These are phyloP conservation scores for Halocynthia aurantium DNA, from an alignment of 23 tunicate genomes.

Conservation along the genomic window DNA sequence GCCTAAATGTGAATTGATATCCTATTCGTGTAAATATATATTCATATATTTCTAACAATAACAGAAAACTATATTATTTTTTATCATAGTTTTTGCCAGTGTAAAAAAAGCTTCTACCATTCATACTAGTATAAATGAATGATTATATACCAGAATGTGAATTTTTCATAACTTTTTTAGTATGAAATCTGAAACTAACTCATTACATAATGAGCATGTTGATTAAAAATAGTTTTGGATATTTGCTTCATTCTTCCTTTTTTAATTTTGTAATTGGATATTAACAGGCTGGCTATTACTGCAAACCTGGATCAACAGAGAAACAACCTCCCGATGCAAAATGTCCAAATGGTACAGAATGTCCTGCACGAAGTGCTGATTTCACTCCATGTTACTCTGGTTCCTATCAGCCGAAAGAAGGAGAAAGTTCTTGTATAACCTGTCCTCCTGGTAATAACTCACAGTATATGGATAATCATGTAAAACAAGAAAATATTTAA, in stretches of 20 bases:
- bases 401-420: constrained; percentile 58
- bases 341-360: constrained; percentile 82
- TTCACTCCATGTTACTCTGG: constrained; percentile 75
- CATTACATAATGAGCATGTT: background rate
- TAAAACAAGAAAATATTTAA: background rate
- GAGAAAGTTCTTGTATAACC: constrained; percentile 29
- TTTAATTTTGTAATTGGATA: background rate
- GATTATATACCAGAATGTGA: no score
- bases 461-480: background rate
- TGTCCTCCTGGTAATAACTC: constrained; percentile 60
- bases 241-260: background rate
- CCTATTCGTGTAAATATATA: no score
- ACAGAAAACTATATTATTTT: no score
- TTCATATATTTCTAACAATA: no score
- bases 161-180: no score
- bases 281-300: constrained; percentile 76
- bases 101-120: no score
- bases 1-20: no score
- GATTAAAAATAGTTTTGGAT: background rate
- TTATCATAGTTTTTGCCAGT: no score
- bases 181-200: no score
- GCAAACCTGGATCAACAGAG: constrained; percentile 82
- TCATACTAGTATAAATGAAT: no score
- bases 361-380: constrained; percentile 53
- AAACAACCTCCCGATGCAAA: constrained; percentile 36